Evolutionary conservation across 2,797 vertebrate species (phyloP), one percentile per base, ranked within the genome.

Genomic region (Notolepis coatsorum): DNA sequence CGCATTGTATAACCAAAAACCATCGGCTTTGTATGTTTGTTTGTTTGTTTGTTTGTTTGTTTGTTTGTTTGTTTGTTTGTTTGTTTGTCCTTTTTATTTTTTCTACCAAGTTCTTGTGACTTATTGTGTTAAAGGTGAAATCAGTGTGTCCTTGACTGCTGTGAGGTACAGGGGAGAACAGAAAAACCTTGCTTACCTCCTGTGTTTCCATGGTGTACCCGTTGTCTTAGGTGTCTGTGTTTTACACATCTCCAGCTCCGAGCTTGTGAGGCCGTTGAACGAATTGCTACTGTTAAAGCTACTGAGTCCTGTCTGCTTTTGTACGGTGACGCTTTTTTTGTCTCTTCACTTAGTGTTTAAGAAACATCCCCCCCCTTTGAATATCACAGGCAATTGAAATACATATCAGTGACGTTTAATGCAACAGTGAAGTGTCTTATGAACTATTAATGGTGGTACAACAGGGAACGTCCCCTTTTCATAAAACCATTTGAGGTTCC

Each of bases 401-500:
- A 90, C 88, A 91, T 91, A 92, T 91, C 88, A 92, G 89, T 90
- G 87, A 88, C 71, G 88, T 91, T 84, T 84, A 79, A 86, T 87
- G 82, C 88, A 86, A 84, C 88, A 91, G 89, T 91, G 84, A 90
- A 91, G 91, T 91, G 89, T 91, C 88, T 92, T 91, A 91, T 88
- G 88, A 92, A 91, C 89, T 87, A 88, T 90, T 77, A 87, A 90
- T 87, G 86, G 95, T 96, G 94, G 95, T 96, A 94, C 94, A 94
- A 94, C 90, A 92, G 85, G 93, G 94, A 93, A 87, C 89, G 86
- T 94, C 93, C 92, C n/a, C 92, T 94, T 94, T 93, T 93, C 92
- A 93, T 93, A 86, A 91, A 88, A 90, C 89, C 95, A 95, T 96
- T 94, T 93, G 93, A 95, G 95, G 95, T 96, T 94, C 93, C 81